Base-by-base conservation (phyloP, 2,888 invertebrate genomes). In the Nomada hirtipes region DNA sequence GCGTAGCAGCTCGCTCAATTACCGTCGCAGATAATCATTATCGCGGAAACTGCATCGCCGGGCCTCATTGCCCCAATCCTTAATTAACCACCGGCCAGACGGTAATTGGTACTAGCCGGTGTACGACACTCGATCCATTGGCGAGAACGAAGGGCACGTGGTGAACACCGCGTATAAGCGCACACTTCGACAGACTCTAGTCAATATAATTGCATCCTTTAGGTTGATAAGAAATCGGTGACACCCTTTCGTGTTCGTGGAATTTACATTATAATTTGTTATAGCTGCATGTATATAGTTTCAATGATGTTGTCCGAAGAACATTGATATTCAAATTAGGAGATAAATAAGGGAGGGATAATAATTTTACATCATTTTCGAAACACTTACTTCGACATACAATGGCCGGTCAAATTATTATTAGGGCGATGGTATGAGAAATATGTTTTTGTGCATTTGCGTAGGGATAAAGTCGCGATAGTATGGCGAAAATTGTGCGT, bases 51-150 rank as follows among this genome's bases (percentile, higher is more conserved):
- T 90, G 83, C 91, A 91, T 91, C 89, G 91, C 86, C 79, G 86
- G 88, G 91, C 90, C 92, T 91, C 92, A 90, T 92, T 92, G 91
- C 91, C 90, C 89, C 91, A 90, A 91, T 91, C 91, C 90, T 91
- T 92, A 91, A 92, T 92, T 92, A 92, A 91, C 91, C 88, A 83
- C 85, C 89, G 79, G 86, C 87, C 89, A 86, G 89, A 90, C 91
- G 89, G 86, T 91, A 92, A 92, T 92, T 91, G 91, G 90, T 88
- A 89, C 86, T 87, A 85, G 79, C 86, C 87, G 88, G 82, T 88
- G 85, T 87, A 88, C 88, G 81, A 85, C 86, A 80, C 77, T 79
- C 86, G 87, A 85, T 89, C 88, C 87, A 87, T 88, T 86, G 88
- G 87, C 85, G 84, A 83, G 84, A 86, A 84, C 80, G 77, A 85